Evolutionary conservation across 2,888 invertebrate species (phyloP).

Genomic region (Campopleginae sp.): DNA sequence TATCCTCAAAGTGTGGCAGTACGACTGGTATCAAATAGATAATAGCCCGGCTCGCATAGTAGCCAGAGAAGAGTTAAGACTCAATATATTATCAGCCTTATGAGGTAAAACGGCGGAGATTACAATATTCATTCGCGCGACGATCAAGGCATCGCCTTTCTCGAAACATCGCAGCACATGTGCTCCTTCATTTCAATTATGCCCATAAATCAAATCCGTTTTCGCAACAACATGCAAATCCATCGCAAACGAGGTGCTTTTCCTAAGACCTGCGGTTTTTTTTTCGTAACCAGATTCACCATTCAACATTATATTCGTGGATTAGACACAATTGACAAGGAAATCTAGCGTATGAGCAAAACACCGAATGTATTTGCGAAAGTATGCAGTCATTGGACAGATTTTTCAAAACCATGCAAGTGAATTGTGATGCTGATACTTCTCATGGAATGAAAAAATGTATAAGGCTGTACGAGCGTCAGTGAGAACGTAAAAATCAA

Average conservation of each 20-base stretch:
- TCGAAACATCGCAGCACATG: constrained; percentile 45
- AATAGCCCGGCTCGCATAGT: constrained; percentile 47
- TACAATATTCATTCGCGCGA: constrained; percentile 77
- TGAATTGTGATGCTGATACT: background rate
- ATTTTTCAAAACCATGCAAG: background rate
- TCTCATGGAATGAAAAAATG: background rate
- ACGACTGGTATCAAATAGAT: constrained; percentile 38
- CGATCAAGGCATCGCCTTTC: constrained; percentile 67
- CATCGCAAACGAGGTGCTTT: constrained; percentile 74
- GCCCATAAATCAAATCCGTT: constrained; percentile 77
- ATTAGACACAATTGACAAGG: constrained; percentile 69
- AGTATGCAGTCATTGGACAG: background rate
- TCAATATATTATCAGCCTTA: constrained; percentile 67
- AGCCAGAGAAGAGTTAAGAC: constrained; percentile 59
- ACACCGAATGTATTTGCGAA: background rate
- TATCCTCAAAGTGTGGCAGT: constrained; percentile 40
- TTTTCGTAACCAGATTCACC: constrained; percentile 28
- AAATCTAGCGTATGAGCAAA: constrained; percentile 38
- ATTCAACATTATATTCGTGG: constrained; percentile 39
- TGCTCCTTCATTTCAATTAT: constrained; percentile 71
- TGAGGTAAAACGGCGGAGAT: constrained; percentile 56
- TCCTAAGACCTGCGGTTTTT: constrained; percentile 48
- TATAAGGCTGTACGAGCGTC: background rate
- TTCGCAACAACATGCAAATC: constrained; percentile 73
- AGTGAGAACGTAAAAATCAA: background rate